phyloP scores from a whole-genome alignment of 2,888 invertebrate species.

The Pristionchus arcanus region DNA sequence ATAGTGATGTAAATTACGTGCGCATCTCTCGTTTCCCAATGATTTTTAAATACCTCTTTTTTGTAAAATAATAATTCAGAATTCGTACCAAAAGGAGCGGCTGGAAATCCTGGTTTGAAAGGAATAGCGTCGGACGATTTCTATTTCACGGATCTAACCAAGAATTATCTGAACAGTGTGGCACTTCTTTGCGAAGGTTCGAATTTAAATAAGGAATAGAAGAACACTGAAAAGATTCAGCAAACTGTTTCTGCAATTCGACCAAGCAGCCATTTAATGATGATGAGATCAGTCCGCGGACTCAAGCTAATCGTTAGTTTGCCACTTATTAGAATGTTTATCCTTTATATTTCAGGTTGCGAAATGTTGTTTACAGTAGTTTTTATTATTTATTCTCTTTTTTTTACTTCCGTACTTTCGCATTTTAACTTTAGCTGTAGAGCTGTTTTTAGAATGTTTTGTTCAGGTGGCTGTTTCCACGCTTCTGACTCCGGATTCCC shows the following conservation, averaged over 20 bases:
- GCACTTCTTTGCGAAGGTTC: not conserved
- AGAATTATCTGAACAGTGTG: not conserved
- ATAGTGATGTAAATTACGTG: too few species aligned
- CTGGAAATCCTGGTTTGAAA: not conserved
- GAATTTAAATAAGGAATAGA: not conserved
- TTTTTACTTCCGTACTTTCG: too few species aligned
- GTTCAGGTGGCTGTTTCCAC: constrained; percentile 4
- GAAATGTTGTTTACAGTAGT: too few species aligned
- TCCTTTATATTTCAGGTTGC: too few species aligned
- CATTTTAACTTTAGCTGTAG: too few species aligned
- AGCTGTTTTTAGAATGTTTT: too few species aligned
- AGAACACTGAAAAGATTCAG: not conserved
- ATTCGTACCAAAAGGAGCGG: not conserved
- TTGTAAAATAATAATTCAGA: not conserved
- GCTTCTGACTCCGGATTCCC: not conserved
- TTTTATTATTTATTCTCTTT: too few species aligned
- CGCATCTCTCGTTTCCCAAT: too few species aligned
- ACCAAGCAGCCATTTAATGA: not conserved
- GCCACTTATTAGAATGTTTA: too few species aligned
- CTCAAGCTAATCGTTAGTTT: not conserved
- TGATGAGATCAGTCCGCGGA: not conserved
- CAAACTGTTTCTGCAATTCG: not conserved
- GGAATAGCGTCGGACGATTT: not conserved
- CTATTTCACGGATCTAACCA: not conserved
- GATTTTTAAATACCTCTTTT: too few species aligned